Percentiles rank a stretch among this genome's conserved stretches.
These are phyloP conservation scores for Crotophaga sulcirostris DNA, from an alignment of 2,113 vertebrate species.

Conservation along the genomic window DNA sequence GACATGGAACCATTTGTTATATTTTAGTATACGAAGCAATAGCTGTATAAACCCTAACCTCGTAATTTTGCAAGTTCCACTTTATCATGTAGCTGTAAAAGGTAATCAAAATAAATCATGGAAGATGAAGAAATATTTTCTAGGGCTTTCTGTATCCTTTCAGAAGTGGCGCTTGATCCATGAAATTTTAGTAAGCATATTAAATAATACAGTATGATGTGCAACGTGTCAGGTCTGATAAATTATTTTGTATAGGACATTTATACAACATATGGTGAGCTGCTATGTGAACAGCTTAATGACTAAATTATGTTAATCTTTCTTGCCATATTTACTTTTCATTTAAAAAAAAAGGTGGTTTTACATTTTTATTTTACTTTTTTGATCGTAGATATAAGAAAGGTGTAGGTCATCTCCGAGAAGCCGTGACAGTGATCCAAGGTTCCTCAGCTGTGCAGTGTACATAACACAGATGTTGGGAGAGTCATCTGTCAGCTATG, in stretches of 20 bases:
- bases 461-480: conserved; percentile 99
- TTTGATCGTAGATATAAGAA: conserved; percentile 49
- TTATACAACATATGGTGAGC: conserved; percentile 78
- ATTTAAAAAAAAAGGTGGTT: conserved; percentile 46
- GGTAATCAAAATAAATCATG: conserved; percentile 80
- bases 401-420: conserved; percentile 74
- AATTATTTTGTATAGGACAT: conserved; percentile 78
- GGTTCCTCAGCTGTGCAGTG: conserved; percentile 93
- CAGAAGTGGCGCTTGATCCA: conserved; percentile 73
- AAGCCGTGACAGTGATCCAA: conserved; percentile 84
- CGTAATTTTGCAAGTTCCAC: conserved; percentile 73
- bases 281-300: conserved; percentile 78
- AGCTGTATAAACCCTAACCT: conserved; percentile 72
- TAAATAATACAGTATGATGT: conserved; percentile 83
- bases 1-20: conserved; percentile 66
- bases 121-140: conserved; percentile 80
- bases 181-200: conserved; percentile 82
- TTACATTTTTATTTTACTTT: conserved; percentile 27
- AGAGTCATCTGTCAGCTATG: conserved; percentile 99
- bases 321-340: conserved; percentile 71
- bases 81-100: conserved; percentile 78
- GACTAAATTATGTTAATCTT: conserved; percentile 79
- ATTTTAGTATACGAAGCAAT: conserved; percentile 70
- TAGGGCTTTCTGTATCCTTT: conserved; percentile 67
- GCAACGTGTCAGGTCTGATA: conserved; percentile 77